Evolutionary conservation across 1,140 invertebrate genomes (phyloP).

Genomic region (Camponotus vicinus): DNA sequence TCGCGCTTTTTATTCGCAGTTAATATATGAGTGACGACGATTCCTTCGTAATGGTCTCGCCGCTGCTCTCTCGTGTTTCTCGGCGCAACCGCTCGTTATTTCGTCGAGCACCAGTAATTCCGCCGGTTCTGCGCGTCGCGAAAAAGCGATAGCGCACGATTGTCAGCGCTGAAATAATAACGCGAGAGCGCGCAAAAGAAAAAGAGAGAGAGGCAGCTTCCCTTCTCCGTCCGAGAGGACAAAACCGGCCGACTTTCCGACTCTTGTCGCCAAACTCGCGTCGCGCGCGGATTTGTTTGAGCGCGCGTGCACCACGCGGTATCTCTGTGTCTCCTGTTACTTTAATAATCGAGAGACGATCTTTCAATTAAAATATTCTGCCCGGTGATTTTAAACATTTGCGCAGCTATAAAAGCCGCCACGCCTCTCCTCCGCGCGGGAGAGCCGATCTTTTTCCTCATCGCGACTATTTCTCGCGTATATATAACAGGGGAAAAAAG

Average conservation of each 20-base stretch:
- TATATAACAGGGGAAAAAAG: neutral
- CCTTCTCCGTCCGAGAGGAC: neutral
- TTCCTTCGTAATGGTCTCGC: constrained; percentile 41
- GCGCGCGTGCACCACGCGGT: constrained; percentile 7
- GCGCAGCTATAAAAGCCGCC: constrained; percentile 12
- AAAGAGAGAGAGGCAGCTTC: neutral
- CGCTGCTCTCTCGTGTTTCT: constrained; percentile 19
- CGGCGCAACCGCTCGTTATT: constrained; percentile 47
- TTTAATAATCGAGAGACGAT: constrained; percentile 62
- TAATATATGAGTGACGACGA: constrained; percentile 38
- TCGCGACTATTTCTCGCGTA: constrained; percentile 44
- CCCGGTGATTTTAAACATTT: constrained; percentile 71
- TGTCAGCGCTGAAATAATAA: constrained; percentile 49
- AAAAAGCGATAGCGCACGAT: constrained; percentile 57
- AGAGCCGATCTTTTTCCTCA: constrained; percentile 56
- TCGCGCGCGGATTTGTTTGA: constrained; percentile 21
- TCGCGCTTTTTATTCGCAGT: constrained; percentile 36
- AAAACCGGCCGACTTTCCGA: constrained; percentile 6
- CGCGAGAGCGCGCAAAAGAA: neutral
- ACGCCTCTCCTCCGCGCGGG: constrained; percentile 20
- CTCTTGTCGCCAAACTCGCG: constrained; percentile 9
- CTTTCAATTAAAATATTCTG: constrained; percentile 76
- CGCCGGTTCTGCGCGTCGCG: constrained; percentile 11
- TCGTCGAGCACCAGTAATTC: constrained; percentile 63
- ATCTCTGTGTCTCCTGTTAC: no score